Evolutionary conservation across 2,888 invertebrate species (phyloP).

Genomic region (Teinopalpus imperialis): DNA sequence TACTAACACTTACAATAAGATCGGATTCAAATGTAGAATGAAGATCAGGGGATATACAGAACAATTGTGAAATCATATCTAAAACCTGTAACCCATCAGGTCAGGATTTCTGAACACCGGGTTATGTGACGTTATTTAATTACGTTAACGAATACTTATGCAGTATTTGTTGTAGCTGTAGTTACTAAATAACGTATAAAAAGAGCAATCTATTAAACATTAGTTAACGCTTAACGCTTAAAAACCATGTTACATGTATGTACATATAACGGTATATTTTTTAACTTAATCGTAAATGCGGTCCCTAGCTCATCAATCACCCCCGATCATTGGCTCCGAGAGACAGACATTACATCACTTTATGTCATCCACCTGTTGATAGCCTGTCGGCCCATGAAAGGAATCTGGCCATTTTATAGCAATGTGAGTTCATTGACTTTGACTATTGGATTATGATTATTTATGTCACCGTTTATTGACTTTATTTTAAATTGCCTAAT

Average conservation of each 20-base stretch:
- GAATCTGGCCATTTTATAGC: constrained; percentile 7
- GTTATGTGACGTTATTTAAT: too few relatives aligned
- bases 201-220: too few relatives aligned
- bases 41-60: too few relatives aligned
- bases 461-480: neutral
- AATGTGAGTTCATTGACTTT: constrained; percentile 7
- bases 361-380: constrained; percentile 22
- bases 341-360: constrained; percentile 10
- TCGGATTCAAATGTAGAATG: too few relatives aligned
- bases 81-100: too few relatives aligned
- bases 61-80: too few relatives aligned
- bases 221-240: too few relatives aligned
- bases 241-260: too few relatives aligned
- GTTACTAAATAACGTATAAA: too few relatives aligned
- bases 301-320: constrained; percentile 21
- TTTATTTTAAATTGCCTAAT: too few relatives aligned
- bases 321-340: constrained; percentile 5
- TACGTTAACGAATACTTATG: neutral
- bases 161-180: neutral
- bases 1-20: too few relatives aligned
- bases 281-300: constrained; percentile 6
- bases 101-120: too few relatives aligned
- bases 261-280: neutral
- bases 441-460: neutral
- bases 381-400: constrained; percentile 8